Percentiles rank a stretch among this genome's conserved stretches.
phyloP scores from a whole-genome alignment of 2,797 vertebrate species.

The Novumbra hubbsi region DNA sequence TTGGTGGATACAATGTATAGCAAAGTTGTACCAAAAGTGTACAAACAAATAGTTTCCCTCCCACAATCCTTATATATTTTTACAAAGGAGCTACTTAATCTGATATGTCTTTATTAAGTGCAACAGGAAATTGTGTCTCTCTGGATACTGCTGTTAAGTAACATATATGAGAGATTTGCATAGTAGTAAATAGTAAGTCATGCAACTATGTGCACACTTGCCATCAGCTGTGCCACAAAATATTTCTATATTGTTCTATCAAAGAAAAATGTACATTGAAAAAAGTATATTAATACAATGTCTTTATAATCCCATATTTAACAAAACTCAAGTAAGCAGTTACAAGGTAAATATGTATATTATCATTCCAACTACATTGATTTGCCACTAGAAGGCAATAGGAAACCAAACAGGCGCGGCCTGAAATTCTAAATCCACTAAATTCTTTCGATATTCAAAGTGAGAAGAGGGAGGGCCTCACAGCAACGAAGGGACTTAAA shows the following conservation, averaged over 20 bases:
- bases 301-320: constrained; percentile 61
- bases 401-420: constrained; percentile 35
- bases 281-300: constrained; percentile 53
- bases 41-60: not conserved
- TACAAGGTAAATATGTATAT: constrained; percentile 27
- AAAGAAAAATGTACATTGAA: constrained; percentile 64
- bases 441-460: constrained; percentile 27
- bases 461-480: constrained; percentile 22
- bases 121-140: constrained; percentile 59
- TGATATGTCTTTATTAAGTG: constrained; percentile 70
- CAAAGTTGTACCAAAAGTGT: not conserved
- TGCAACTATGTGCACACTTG: constrained; percentile 53
- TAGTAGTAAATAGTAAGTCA: constrained; percentile 32
- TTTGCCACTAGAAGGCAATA: constrained; percentile 54
- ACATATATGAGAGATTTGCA: no score
- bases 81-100: constrained; percentile 41
- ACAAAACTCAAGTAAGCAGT: constrained; percentile 39
- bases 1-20: constrained; percentile 2
- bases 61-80: not conserved
- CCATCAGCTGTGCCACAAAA: constrained; percentile 52
- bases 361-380: constrained; percentile 38
- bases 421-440: constrained; percentile 40
- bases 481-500: constrained; percentile 15
- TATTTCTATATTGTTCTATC: constrained; percentile 54
- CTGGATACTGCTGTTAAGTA: constrained; percentile 53